These are phyloP conservation scores for Caenorhabditis sulstoni DNA, from an alignment of 2,888 invertebrate genomes.

Conservation along the genomic window DNA sequence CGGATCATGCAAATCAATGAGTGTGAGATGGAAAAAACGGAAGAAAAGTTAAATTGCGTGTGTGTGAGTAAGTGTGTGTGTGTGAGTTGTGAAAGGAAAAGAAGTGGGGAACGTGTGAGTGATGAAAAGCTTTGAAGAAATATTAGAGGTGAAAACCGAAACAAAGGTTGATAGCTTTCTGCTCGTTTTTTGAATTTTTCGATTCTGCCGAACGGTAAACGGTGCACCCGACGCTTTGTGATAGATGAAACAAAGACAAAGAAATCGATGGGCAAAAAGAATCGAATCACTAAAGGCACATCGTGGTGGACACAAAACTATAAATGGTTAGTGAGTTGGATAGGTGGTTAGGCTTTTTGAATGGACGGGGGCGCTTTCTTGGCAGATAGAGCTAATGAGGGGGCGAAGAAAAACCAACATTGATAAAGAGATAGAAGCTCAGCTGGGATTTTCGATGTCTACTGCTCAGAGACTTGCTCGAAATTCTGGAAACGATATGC, in stretches of 20 bases:
- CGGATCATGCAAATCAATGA: slow-evolving; percentile 34
- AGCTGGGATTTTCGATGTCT: slow-evolving; percentile 51
- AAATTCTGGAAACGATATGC: slow-evolving; percentile 65
- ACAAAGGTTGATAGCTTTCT: background rate
- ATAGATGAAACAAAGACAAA: slow-evolving; percentile 42
- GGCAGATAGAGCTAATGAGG: slow-evolving; percentile 27
- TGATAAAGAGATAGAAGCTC: slow-evolving; percentile 57
- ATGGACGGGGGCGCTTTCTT: slow-evolving; percentile 18
- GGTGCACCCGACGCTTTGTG: slow-evolving; percentile 22
- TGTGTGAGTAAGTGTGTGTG: slow-evolving; percentile 19
- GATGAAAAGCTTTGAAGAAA: background rate
- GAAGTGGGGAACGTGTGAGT: slow-evolving; percentile 19
- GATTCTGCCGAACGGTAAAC: background rate
- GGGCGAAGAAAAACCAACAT: slow-evolving; percentile 53
- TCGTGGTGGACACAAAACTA: slow-evolving; percentile 59
- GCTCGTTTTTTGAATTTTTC: background rate
- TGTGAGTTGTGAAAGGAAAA: slow-evolving; percentile 25
- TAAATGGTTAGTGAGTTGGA: slow-evolving; percentile 54
- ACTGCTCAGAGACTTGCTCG: slow-evolving; percentile 61
- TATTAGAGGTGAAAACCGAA: background rate
- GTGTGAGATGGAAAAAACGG: background rate
- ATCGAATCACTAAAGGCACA: slow-evolving; percentile 64
- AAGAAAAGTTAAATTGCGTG: background rate
- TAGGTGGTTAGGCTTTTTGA: slow-evolving; percentile 43
- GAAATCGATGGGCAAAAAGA: slow-evolving; percentile 39